Base-by-base conservation (phyloP, 1,140 invertebrate genomes). In the Bradysia coprophila region DNA sequence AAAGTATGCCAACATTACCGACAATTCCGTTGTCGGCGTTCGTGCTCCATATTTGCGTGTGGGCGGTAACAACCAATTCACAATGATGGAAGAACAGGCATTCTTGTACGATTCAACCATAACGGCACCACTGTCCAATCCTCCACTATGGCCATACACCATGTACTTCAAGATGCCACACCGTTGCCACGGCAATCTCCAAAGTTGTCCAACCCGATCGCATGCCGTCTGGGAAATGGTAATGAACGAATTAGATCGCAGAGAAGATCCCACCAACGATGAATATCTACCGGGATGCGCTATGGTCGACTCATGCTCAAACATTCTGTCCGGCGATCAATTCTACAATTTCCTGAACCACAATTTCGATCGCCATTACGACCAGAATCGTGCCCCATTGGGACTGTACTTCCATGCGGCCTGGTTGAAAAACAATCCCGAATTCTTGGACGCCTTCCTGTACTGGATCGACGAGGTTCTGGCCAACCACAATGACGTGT, bases 161-260 rank as follows among this genome's bases (percentile, higher is more conserved):
- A 86, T 96, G 76, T 94, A 94, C 70, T 95, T 92, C 75, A 74
- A 87, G 43, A 94, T 94, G 88, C 90, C 90, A 0, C 89, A 92
- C 55, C 74, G 83, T 42, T 94, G 90, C 55, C 89, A 93, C 60
- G 90, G 90, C 43, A 92, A 94, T 59, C 65, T 88, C 21, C 89
- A 93, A 60, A 87, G 81, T 52, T 94, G 89, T 54, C 90, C 89
- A 13, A 91, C 89, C 1, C 76, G 88, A 57, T 83, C 70, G 46
- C 89, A 93, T 57, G 88, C 89, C 20, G 88, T 93, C 10, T 94
- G 90, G 90, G 90, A 94, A 65, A 92, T 94, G 85, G 88, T 93
- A n/a, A 88, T 94, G 81, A 94, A 94, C 57, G 89, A 94, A 59
- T 63, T 93, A 50, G 89, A 94, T 65, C 72, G 88, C 45, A 74